phyloP scores from a whole-genome alignment of 2,888 invertebrate genomes.

The Calameuta idolon region DNA sequence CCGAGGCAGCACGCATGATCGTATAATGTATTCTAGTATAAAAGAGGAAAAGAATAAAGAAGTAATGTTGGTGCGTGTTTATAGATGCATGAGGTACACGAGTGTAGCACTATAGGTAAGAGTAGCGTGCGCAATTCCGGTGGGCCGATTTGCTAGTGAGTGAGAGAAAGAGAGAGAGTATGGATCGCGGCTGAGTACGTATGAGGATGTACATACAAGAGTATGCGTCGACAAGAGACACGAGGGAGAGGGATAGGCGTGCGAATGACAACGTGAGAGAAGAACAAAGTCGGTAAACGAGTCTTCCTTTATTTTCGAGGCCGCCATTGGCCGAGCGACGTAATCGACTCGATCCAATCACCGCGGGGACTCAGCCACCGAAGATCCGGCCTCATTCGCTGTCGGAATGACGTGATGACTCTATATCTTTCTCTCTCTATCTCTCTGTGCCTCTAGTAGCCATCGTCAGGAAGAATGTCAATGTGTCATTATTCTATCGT shows the following conservation, averaged over 20 bases:
- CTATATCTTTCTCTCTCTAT: not conserved
- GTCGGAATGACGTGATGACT: conserved; percentile 16
- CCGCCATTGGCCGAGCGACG: conserved; percentile 44
- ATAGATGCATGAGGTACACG: not conserved
- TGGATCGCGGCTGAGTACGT: not conserved
- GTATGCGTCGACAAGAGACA: not conserved
- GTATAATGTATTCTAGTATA: not conserved
- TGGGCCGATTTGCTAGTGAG: not conserved
- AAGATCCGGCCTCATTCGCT: conserved; percentile 59
- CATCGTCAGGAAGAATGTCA: conserved; percentile 1
- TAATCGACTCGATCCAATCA: conserved; percentile 44
- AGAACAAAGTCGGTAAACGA: conserved; percentile 12
- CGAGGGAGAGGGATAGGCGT: conserved; percentile 14
- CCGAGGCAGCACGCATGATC: not conserved
- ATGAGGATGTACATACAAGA: not conserved
- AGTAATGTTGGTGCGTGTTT: not conserved
- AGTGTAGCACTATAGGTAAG: not conserved
- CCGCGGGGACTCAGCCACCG: conserved; percentile 53
- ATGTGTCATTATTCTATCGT: not conserved
- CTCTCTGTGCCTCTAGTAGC: conserved; percentile 1
- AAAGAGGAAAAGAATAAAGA: not conserved
- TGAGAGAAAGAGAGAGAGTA: not conserved
- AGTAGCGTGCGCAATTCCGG: not conserved
- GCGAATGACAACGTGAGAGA: conserved; percentile 14
- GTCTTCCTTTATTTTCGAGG: conserved; percentile 21